Evolutionary conservation across 1,140 invertebrate species (phyloP), one percentile per base, ranked within the genome.

Genomic region (Sesamia nonagrioides): DNA sequence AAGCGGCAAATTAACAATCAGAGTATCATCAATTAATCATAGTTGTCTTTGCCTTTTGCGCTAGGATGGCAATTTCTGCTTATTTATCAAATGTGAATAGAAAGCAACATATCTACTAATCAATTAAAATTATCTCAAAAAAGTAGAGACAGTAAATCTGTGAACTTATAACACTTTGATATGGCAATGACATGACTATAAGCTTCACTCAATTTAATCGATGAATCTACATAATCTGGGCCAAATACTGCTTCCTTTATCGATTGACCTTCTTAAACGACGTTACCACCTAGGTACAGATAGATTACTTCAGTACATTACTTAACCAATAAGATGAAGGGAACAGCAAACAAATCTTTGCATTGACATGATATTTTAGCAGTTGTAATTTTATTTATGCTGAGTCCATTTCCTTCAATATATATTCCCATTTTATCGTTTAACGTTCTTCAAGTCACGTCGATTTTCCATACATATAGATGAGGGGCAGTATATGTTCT

Each of bases 391-490:
- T 60, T 60, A 33, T 37, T 37, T 60, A n/a, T 60, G 7, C 18
- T 45, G 18, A 42, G 42, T 68, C 17, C 40, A 48, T 63, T 63
- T 63, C 13, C 33, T 63, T 63, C n/a, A 18, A 15, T 48, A 68
- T 48, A 33, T 33, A 9, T 50, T 45, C 42, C 18, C 21, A 48
- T 69, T 69, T 69, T 33, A 50, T 50, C 66, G 42, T 35, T 48
- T 7, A 69, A 33, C 48, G 33, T 40, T 8, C 48, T 79, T 74
- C 71, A 48, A 11, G 71, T 68, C 78, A 74, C 71, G 78, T 68
- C 58, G 45, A 18, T 40, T 73, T 74, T 79, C 48, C 69, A 79
- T 74, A 74, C 58, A 79, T 68, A 74, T n/a, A 48, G 60, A 74
- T 74, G 48, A 79, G 78, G 33, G 17, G 17, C 6, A 63, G 35